phyloP scores from a whole-genome alignment of 2,888 invertebrate genomes.

The Acrocyrtus sp. region DNA sequence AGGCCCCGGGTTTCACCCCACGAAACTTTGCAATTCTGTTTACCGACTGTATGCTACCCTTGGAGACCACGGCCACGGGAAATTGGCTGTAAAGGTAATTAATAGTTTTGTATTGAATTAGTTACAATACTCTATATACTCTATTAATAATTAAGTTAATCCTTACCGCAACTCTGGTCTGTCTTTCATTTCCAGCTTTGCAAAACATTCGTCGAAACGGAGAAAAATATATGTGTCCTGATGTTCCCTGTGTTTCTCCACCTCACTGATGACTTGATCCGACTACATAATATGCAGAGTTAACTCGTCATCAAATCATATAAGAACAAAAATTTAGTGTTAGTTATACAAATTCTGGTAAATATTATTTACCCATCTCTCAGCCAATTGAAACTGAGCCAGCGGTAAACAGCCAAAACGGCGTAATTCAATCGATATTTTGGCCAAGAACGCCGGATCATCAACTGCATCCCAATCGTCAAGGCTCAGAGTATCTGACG shows the following conservation, averaged over 20 bases:
- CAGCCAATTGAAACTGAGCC: background rate
- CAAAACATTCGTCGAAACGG: no score
- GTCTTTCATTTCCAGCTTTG: slow-evolving; percentile 1
- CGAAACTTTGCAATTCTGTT: background rate
- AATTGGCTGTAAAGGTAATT: background rate
- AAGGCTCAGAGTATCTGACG: no score
- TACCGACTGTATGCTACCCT: background rate
- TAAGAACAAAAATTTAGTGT: no score
- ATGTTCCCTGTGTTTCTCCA: no score
- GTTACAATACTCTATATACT: background rate
- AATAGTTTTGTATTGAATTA: background rate
- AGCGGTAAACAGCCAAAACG: background rate
- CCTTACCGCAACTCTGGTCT: background rate
- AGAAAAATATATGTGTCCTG: no score
- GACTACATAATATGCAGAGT: no score
- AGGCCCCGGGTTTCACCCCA: background rate
- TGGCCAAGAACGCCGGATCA: background rate
- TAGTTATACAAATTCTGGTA: no score
- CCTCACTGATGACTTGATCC: no score
- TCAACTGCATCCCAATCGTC: no score
- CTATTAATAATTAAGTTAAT: background rate
- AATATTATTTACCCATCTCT: background rate
- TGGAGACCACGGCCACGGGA: background rate
- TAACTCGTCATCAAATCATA: no score
- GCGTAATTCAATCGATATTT: background rate